These are phyloP conservation scores for Drosophila lutescens DNA, from an alignment of 2,888 invertebrate genomes.

Conservation along the genomic window DNA sequence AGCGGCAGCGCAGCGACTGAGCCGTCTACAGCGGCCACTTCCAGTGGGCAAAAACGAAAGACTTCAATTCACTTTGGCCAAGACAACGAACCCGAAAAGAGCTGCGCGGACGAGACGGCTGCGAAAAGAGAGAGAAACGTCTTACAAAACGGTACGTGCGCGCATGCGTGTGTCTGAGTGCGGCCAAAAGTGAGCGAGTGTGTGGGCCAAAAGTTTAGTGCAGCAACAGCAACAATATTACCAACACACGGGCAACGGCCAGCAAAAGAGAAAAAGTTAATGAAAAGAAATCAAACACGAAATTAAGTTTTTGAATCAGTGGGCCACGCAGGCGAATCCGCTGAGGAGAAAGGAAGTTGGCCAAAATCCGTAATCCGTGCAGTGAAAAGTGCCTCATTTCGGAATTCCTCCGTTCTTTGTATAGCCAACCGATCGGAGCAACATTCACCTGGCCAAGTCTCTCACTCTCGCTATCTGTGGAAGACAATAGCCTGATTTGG, in stretches of 20 bases:
- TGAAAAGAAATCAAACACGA: slow-evolving; percentile 70
- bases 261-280: slow-evolving; percentile 47
- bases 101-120: slow-evolving; percentile 65
- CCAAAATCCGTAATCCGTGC: slow-evolving; percentile 11
- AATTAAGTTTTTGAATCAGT: slow-evolving; percentile 56
- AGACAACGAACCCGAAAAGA: slow-evolving; percentile 84
- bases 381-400: slow-evolving; percentile 25
- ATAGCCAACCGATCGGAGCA: slow-evolving; percentile 11
- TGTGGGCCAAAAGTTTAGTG: slow-evolving; percentile 68
- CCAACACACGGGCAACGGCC: slow-evolving; percentile 48
- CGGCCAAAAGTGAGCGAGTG: slow-evolving; percentile 14
- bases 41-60: slow-evolving; percentile 83
- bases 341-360: slow-evolving; percentile 31
- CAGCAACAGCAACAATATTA: slow-evolving; percentile 51
- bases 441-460: slow-evolving; percentile 44
- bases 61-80: slow-evolving; percentile 84
- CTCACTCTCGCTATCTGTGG: slow-evolving; percentile 42
- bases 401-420: slow-evolving; percentile 18
- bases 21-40: slow-evolving; percentile 50
- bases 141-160: slow-evolving; percentile 72
- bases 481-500: slow-evolving; percentile 50
- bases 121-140: slow-evolving; percentile 52
- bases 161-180: slow-evolving; percentile 59
- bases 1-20: slow-evolving; percentile 37
- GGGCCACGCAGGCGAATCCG: slow-evolving; percentile 66